phyloP scores from a whole-genome alignment of 1,140 invertebrate species.

The Orchestia grillus region DNA sequence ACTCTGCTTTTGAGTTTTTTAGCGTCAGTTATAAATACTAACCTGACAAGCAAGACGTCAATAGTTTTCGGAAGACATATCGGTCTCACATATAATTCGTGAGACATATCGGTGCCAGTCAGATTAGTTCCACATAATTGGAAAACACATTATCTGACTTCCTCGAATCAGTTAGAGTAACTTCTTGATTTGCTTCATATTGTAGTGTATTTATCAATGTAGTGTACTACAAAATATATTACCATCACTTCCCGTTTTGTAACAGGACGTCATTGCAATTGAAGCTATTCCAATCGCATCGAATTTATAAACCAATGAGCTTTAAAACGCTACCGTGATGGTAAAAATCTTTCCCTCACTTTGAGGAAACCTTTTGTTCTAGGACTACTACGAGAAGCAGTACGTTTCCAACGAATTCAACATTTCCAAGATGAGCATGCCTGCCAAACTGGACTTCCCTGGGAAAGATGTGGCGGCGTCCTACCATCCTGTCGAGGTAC shows the following conservation, averaged over 20 bases:
- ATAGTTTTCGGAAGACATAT: no score
- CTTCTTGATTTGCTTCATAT: background rate
- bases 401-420: background rate
- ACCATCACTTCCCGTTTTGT: background rate
- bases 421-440: background rate
- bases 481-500: conserved; percentile 49
- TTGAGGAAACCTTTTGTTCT: background rate
- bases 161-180: background rate
- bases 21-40: background rate
- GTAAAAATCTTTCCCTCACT: background rate
- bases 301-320: background rate
- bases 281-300: background rate
- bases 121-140: background rate
- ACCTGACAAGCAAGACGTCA: no score
- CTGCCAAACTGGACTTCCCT: conserved; percentile 43
- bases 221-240: background rate
- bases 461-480: conserved; percentile 8
- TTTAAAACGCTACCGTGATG: background rate
- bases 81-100: no score
- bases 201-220: background rate
- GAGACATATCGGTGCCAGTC: no score
- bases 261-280: background rate
- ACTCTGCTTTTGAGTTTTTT: background rate
- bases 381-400: conserved; percentile 52
- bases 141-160: background rate